Evolutionary conservation across 2,888 invertebrate genomes (phyloP), one percentile per base, ranked within the genome.

Genomic region (Therioaphis trifolii): DNA sequence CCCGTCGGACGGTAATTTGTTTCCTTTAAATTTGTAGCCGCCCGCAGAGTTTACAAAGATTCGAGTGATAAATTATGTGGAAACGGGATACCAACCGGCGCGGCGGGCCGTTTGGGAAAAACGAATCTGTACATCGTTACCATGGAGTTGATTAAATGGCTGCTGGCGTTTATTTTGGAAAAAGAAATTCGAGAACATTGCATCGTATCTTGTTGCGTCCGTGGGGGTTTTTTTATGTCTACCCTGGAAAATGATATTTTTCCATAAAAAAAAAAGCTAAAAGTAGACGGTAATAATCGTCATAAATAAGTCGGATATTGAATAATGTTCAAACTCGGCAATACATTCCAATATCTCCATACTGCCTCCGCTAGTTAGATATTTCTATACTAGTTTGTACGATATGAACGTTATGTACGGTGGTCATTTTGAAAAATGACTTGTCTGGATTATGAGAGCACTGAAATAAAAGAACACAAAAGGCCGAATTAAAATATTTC

Each of bases 131-230:
- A 27, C 18, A 24, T 82, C 63, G 74, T 74, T 82, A 71, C 46
- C n/a, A 4, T 4, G 35, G 24, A 52, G 72, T 74, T 82, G 74
- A 82, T 74, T 63, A 74, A 74, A 82, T 66, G 24, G 63, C 72
- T 82, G 24, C 40, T 40, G 52, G 72, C 63, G 52, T 74, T 72
- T 52, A 46, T 35, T n/a, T 80, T 18, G 1, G 27, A 40, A 52
- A 74, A 82, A 74, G 72, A 82, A 82, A 82, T 82, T 52, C 52
- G 82, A 82, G 74, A 80, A 61, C 21, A 15, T 27, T 49, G 14
- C 4, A 35, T 18, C n/a, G n/a, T 80, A 80, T 80, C 58, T 40
- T 35, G 71, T 80, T 80, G 71, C 46, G 15, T 71, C 21, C 29
- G 14, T 12, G 3, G 55, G 74, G 0, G 27, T 49, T 61, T 74